These are phyloP conservation scores for Eulacestoma nigropectus DNA, from an alignment of 2,113 vertebrate genomes.

Conservation along the genomic window DNA sequence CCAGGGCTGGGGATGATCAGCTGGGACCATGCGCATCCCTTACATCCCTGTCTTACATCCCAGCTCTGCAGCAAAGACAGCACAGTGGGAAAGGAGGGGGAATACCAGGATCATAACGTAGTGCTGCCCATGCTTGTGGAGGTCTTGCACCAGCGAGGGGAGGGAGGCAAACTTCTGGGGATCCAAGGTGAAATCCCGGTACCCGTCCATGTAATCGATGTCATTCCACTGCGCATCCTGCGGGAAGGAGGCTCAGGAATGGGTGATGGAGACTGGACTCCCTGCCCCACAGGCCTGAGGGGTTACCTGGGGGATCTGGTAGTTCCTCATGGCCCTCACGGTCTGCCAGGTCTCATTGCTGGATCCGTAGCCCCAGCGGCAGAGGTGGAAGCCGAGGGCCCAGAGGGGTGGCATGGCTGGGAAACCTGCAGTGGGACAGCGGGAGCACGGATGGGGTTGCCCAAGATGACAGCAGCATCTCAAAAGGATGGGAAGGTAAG, in stretches of 20 bases:
- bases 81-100: background rate
- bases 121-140: conserved; percentile 59
- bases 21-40: background rate
- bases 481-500: background rate
- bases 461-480: background rate
- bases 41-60: background rate
- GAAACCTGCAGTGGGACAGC: conserved; percentile 31
- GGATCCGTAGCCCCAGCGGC: conserved; percentile 84
- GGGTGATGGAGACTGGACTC: background rate
- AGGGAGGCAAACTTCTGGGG: conserved; percentile 69
- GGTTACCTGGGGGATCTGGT: conserved; percentile 68
- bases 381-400: conserved; percentile 86
- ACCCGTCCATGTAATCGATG: conserved; percentile 84
- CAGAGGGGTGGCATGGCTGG: conserved; percentile 85
- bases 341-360: conserved; percentile 81
- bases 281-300: background rate
- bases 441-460: background rate
- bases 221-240: conserved; percentile 82
- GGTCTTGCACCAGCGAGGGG: conserved; percentile 77
- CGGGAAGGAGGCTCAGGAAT: background rate
- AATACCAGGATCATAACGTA: conserved; percentile 83
- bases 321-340: conserved; percentile 78
- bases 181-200: conserved; percentile 83
- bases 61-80: background rate
- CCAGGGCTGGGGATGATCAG: background rate